A percentile compares a stretch with the other conserved stretches of the same genome.
phyloP scores from a whole-genome alignment of 1,140 invertebrate species.

The Tetranychus cinnabarinus region DNA sequence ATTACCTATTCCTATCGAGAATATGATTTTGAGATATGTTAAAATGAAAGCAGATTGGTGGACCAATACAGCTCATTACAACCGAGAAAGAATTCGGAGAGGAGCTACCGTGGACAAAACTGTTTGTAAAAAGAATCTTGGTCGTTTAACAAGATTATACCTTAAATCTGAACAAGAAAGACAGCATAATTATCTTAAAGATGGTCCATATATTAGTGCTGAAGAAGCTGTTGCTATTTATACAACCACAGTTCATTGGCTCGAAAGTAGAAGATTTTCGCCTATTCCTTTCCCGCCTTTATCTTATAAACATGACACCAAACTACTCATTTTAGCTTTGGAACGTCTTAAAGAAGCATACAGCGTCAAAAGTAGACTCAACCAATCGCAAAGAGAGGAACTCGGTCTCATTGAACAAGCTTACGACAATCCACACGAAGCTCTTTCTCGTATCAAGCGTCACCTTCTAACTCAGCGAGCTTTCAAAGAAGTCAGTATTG shows the following conservation, averaged over 20 bases:
- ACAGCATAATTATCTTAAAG: slow-evolving; percentile 97
- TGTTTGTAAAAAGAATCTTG: slow-evolving; percentile 98
- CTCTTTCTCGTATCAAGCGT: slow-evolving; percentile 93
- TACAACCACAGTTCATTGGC: slow-evolving; percentile 97
- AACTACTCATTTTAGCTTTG: slow-evolving; percentile 81
- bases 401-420: slow-evolving; percentile 96
- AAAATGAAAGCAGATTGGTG: slow-evolving; percentile 99
- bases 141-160: slow-evolving; percentile 80
- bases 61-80: slow-evolving; percentile 99
- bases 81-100: slow-evolving; percentile 76
- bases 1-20: slow-evolving; percentile 94
- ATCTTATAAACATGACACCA: slow-evolving; percentile 98
- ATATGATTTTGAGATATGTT: slow-evolving; percentile 98
- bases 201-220: slow-evolving; percentile 95
- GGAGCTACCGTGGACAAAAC: slow-evolving; percentile 96
- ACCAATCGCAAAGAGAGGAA: slow-evolving; percentile 97
- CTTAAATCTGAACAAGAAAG: slow-evolving; percentile 96
- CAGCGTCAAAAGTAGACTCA: slow-evolving; percentile 86
- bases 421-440: slow-evolving; percentile 98
- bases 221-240: slow-evolving; percentile 99
- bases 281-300: slow-evolving; percentile 97
- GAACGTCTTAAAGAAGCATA: slow-evolving; percentile 97
- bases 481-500: slow-evolving; percentile 96
- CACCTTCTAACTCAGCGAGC: slow-evolving; percentile 91
- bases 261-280: slow-evolving; percentile 88